Evolutionary conservation across 2,888 invertebrate species (phyloP).

Genomic region (Tromatobia lineatoria): DNA sequence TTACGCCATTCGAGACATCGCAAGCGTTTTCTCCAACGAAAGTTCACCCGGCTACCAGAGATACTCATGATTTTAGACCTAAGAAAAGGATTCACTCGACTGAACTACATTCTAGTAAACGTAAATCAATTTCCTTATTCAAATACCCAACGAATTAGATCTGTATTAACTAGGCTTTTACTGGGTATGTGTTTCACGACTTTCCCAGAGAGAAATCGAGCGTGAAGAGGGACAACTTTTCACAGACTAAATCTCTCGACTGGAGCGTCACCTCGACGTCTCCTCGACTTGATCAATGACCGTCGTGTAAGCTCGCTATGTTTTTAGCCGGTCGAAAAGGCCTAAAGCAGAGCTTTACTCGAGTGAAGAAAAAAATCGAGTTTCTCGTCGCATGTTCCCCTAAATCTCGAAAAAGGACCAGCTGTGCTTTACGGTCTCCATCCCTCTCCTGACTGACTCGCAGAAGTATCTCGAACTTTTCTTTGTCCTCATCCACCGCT

Average conservation of each 20-base stretch:
- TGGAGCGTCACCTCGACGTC: conserved; percentile 52
- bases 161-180: too few relatives aligned
- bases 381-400: conserved; percentile 74
- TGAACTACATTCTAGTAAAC: too few relatives aligned
- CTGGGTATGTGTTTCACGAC: conserved; percentile 7
- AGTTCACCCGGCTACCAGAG: not conserved
- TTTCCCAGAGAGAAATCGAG: conserved; percentile 27
- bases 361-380: conserved; percentile 61
- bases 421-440: conserved; percentile 77
- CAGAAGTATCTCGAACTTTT: conserved; percentile 58
- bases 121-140: too few relatives aligned
- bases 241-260: conserved; percentile 11
- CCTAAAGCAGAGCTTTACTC: not conserved
- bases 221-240: not conserved
- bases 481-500: conserved; percentile 25
- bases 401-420: conserved; percentile 77
- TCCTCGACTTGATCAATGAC: conserved; percentile 28
- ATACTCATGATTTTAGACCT: not conserved
- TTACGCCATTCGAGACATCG: conserved; percentile 2
- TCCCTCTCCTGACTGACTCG: not conserved
- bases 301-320: conserved; percentile 20
- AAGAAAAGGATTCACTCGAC: too few relatives aligned
- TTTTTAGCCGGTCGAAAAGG: conserved; percentile 23
- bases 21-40: not conserved
- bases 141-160: too few relatives aligned